These are phyloP conservation scores for Sitophilus oryzae DNA, from an alignment of 1,140 invertebrate genomes.

Conservation along the genomic window DNA sequence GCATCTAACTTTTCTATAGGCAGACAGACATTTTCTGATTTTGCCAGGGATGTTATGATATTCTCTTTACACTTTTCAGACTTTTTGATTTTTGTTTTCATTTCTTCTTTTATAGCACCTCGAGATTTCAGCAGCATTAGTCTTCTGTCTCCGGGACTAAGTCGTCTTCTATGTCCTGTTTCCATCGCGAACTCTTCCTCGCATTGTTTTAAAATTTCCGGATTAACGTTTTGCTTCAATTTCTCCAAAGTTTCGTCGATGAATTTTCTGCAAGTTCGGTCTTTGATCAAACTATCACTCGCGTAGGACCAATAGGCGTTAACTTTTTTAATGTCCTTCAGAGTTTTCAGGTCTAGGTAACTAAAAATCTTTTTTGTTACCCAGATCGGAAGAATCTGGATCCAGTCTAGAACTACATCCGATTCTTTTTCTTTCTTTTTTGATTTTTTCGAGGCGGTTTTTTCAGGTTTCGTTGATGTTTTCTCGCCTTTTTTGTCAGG, in stretches of 20 bases:
- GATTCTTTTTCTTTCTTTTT: neutral
- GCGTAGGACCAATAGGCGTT: conserved; percentile 25
- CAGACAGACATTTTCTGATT: neutral
- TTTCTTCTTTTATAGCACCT: conserved; percentile 3
- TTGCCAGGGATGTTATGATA: neutral
- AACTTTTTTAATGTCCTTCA: conserved; percentile 24
- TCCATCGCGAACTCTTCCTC: neutral
- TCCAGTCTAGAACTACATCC: neutral
- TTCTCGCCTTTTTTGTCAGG: neutral
- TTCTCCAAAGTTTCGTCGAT: conserved; percentile 17
- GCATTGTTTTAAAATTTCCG: conserved; percentile 8
- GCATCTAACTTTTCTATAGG: conserved; percentile 4
- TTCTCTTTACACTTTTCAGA: neutral
- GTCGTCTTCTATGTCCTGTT: neutral
- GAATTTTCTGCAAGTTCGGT: conserved; percentile 7
- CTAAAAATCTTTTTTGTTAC: conserved; percentile 29
- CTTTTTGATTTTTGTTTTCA: conserved; percentile 3
- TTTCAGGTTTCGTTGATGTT: neutral
- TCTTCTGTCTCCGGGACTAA: conserved; percentile 2
- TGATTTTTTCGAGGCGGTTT: neutral
- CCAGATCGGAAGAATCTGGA: conserved; percentile 28
- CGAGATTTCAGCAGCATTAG: conserved; percentile 3
- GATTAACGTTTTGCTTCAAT: conserved; percentile 10
- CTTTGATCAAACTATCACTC: conserved; percentile 22
- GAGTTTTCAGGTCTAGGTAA: conserved; percentile 24